A percentile compares a stretch with the other conserved stretches of the same genome.
These are phyloP conservation scores for Rhagonycha fulva DNA, from an alignment of 2,888 invertebrate species.

Conservation along the genomic window DNA sequence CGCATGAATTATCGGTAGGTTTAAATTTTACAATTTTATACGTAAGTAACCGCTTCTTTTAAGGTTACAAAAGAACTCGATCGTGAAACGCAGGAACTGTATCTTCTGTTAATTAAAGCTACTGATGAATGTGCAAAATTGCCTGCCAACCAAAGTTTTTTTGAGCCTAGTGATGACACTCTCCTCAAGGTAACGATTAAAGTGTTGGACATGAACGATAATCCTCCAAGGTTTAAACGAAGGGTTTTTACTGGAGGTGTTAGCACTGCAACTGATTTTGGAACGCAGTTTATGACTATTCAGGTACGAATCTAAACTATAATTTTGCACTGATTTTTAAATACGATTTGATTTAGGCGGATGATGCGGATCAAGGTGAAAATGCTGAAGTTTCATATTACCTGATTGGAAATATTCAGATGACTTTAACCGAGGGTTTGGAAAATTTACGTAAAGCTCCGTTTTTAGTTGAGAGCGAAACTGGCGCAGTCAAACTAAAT, in stretches of 20 bases:
- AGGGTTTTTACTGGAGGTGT: slow-evolving; percentile 91
- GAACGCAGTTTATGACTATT: slow-evolving; percentile 82
- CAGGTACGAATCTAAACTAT: slow-evolving; percentile 60
- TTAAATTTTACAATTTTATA: neutral
- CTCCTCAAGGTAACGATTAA: slow-evolving; percentile 70
- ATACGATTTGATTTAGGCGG: slow-evolving; percentile 60
- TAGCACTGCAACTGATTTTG: slow-evolving; percentile 91
- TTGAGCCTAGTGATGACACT: slow-evolving; percentile 68
- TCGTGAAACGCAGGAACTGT: slow-evolving; percentile 70
- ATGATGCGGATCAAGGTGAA: slow-evolving; percentile 74
- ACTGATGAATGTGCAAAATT: slow-evolving; percentile 77
- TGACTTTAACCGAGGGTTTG: slow-evolving; percentile 83
- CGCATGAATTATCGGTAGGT: slow-evolving; percentile 70
- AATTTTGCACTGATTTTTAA: neutral
- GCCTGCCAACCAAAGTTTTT: slow-evolving; percentile 62
- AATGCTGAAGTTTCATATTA: slow-evolving; percentile 80
- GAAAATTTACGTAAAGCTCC: slow-evolving; percentile 80
- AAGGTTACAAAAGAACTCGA: slow-evolving; percentile 69
- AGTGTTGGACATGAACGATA: slow-evolving; percentile 89
- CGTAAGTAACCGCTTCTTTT: neutral
- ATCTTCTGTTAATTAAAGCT: slow-evolving; percentile 76
- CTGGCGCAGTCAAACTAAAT: slow-evolving; percentile 84
- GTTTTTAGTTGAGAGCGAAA: slow-evolving; percentile 80
- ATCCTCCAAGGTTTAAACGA: slow-evolving; percentile 80
- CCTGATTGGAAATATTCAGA: slow-evolving; percentile 77